phyloP scores from a whole-genome alignment of 2,888 invertebrate genomes.

The Hypolimnas misippus region DNA sequence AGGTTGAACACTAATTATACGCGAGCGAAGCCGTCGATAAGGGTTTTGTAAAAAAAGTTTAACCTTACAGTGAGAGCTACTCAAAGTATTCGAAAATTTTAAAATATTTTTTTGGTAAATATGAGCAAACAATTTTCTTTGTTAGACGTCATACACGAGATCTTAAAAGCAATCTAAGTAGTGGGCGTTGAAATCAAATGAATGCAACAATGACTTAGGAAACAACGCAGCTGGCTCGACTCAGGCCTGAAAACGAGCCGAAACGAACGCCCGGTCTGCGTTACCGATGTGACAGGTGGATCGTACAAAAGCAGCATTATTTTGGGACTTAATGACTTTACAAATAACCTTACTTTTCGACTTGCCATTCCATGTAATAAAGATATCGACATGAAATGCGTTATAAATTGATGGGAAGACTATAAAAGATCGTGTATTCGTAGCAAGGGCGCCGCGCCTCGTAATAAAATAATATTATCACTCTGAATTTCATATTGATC shows the following conservation, averaged over 20 bases:
- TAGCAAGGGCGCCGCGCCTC: constrained; percentile 21
- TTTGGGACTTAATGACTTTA: constrained; percentile 29
- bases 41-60: not conserved
- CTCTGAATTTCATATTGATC: constrained; percentile 28
- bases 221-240: constrained; percentile 7
- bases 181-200: constrained; percentile 13
- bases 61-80: not conserved
- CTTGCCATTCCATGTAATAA: constrained; percentile 5
- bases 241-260: not conserved
- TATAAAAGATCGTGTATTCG: constrained; percentile 10
- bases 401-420: constrained; percentile 6
- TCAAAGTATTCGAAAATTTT: not conserved
- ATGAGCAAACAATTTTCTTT: not conserved
- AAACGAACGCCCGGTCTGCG: constrained; percentile 14
- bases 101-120: not conserved
- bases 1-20: not conserved
- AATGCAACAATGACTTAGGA: constrained; percentile 12
- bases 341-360: constrained; percentile 17
- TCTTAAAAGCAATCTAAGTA: not conserved
- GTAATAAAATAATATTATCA: constrained; percentile 27
- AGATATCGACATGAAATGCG: constrained; percentile 5
- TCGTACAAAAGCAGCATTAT: constrained; percentile 27
- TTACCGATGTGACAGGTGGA: constrained; percentile 30
- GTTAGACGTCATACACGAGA: not conserved
- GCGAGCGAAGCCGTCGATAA: not conserved